Percentiles rank a stretch among this genome's conserved stretches.
Conservation (phyloP, 2,113 vertebrate genomes). For the Thinocorus orbignyianus region DNA sequence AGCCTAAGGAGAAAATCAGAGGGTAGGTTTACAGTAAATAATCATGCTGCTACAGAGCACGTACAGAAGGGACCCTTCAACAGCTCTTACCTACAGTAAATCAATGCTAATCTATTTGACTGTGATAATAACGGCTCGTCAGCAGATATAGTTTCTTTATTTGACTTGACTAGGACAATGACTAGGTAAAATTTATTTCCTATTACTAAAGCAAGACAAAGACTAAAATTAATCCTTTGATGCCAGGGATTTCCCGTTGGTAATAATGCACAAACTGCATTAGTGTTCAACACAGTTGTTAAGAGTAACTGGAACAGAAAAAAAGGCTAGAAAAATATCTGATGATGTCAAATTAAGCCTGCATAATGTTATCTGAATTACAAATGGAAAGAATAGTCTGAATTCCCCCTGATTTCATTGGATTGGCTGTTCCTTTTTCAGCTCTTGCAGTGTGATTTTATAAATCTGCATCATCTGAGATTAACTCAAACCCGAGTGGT, state of each 20-base stretch:
- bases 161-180: conserved; percentile 50
- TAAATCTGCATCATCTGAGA: neutral
- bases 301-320: conserved; percentile 39
- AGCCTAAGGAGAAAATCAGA: conserved; percentile 79
- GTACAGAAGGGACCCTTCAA: conserved; percentile 23
- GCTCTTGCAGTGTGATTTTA: neutral
- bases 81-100: conserved; percentile 52
- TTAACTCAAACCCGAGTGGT: neutral
- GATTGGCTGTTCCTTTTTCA: neutral
- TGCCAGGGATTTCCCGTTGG: conserved; percentile 46
- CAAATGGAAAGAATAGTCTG: neutral
- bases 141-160: conserved; percentile 59
- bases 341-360: conserved; percentile 25
- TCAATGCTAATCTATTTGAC: conserved; percentile 70
- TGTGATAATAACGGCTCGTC: conserved; percentile 60
- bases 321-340: conserved; percentile 24
- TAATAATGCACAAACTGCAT: conserved; percentile 26
- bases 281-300: conserved; percentile 44
- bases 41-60: conserved; percentile 60
- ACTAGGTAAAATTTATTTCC: conserved; percentile 60
- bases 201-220: conserved; percentile 45
- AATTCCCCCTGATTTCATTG: neutral
- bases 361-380: neutral
- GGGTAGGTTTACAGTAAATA: conserved; percentile 73
- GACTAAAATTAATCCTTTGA: conserved; percentile 62